Conservation (phyloP, 2,797 vertebrate species). For the Periparus ater region DNA sequence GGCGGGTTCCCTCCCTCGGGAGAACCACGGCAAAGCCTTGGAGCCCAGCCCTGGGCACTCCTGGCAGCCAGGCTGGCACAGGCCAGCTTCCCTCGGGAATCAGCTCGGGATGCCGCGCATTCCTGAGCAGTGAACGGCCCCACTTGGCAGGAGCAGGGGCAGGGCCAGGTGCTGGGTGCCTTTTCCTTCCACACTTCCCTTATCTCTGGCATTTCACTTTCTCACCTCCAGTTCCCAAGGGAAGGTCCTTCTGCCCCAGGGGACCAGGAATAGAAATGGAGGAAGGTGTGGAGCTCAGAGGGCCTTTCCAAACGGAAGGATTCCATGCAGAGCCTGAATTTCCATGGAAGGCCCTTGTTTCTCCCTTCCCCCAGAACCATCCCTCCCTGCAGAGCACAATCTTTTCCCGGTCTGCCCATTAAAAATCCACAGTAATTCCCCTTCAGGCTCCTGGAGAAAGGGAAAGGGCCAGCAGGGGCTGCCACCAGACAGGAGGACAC, state of each 20-base stretch:
- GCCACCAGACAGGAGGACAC: not conserved
- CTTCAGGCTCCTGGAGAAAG: not conserved
- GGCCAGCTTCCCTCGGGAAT: not conserved
- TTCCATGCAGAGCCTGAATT: not conserved
- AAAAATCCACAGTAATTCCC: not conserved
- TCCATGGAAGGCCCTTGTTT: not conserved
- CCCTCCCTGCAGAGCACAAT: not conserved
- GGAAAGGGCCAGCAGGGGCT: not conserved
- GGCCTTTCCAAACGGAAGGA: not conserved
- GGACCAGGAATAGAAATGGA: not conserved
- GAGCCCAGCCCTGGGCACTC: not conserved
- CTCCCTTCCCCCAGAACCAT: not conserved
- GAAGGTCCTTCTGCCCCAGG: not conserved
- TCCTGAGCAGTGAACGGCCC: conserved; percentile 32
- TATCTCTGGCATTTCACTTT: conserved; percentile 55
- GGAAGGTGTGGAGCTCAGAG: not conserved
- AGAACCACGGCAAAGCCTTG: rapidly evolving
- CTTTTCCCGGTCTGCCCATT: not conserved
- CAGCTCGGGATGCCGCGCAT: conserved; percentile 18
- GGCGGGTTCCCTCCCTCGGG: not conserved
- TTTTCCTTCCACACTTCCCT: not conserved
- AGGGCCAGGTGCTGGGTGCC: not conserved
- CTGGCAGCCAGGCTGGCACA: not conserved
- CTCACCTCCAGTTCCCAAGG: conserved; percentile 40
- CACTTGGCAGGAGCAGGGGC: not conserved